Evolutionary conservation across 2,888 invertebrate genomes (phyloP).

Genomic region (Thysanoteuthis rhombus): DNA sequence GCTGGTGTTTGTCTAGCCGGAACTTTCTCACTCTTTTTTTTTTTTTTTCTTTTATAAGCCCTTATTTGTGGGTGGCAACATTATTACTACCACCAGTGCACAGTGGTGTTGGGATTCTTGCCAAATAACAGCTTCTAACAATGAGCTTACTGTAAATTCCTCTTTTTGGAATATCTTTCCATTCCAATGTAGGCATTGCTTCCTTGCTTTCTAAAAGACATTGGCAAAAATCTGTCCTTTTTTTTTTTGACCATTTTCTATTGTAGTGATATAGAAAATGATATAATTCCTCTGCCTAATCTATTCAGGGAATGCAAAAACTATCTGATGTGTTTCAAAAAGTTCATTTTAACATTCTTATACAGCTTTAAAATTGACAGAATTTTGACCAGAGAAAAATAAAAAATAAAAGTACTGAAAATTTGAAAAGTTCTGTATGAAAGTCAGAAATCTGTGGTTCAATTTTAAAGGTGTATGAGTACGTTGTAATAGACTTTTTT

Average conservation of each 20-base stretch:
- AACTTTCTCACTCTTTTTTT: not conserved
- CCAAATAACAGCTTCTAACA: constrained; percentile 12
- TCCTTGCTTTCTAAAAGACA: not conserved
- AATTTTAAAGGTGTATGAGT: too few species aligned
- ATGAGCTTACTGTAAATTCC: not conserved
- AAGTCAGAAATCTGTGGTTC: too few species aligned
- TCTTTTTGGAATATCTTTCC: not conserved
- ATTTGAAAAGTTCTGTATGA: too few species aligned
- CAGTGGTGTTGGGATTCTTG: not conserved
- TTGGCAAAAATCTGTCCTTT: not conserved
- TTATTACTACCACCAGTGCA: not conserved
- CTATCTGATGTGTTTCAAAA: too few species aligned
- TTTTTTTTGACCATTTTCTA: not conserved
- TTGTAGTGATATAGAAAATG: not conserved
- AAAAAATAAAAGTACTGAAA: too few species aligned
- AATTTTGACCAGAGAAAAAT: too few species aligned
- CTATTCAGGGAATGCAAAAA: too few species aligned
- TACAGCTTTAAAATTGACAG: too few species aligned
- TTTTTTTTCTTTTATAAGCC: not conserved
- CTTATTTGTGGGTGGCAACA: not conserved
- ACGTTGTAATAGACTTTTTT: too few species aligned
- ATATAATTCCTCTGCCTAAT: not conserved
- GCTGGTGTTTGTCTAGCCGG: not conserved
- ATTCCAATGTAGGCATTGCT: not conserved
- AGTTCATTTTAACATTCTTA: too few species aligned